These are phyloP conservation scores for Caenorhabditis sp. DNA, from an alignment of 2,888 invertebrate genomes.

Conservation along the genomic window DNA sequence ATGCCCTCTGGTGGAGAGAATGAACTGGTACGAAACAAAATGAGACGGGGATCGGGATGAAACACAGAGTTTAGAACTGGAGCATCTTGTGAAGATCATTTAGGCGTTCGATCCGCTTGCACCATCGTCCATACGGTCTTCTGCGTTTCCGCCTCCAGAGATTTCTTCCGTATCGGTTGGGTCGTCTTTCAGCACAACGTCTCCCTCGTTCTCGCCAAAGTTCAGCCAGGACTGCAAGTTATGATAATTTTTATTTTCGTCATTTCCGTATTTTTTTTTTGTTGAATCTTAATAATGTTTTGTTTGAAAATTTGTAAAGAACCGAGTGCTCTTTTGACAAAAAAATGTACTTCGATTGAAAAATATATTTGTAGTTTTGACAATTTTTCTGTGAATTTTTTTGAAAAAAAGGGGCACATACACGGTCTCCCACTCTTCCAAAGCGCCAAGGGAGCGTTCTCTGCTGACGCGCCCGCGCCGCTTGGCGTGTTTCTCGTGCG, in stretches of 20 bases:
- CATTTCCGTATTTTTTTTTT: too few species aligned
- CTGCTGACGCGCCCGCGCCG: too few species aligned
- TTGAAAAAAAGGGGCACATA: too few species aligned
- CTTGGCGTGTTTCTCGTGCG: too few species aligned
- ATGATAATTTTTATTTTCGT: too few species aligned
- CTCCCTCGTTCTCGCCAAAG: constrained; percentile 79
- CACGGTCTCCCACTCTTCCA: too few species aligned
- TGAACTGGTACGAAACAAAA: too few species aligned
- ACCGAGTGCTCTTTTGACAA: not conserved
- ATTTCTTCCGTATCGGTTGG: constrained; percentile 36
- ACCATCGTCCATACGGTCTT: constrained; percentile 46
- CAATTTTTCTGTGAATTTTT: too few species aligned
- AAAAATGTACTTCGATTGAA: not conserved
- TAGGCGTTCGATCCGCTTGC: constrained; percentile 59
- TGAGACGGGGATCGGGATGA: constrained; percentile 9
- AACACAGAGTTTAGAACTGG: not conserved
- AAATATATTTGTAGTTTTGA: constrained; percentile 6
- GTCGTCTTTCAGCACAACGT: constrained; percentile 73
- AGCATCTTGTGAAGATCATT: constrained; percentile 4
- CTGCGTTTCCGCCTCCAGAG: constrained; percentile 19
- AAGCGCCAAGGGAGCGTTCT: too few species aligned
- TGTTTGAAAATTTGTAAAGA: too few species aligned
- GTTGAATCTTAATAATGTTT: not conserved
- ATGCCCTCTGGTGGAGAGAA: too few species aligned
- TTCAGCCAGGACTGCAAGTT: constrained; percentile 87